Conservation (phyloP, 2,888 invertebrate genomes). For the Leptura quadrifasciata region DNA sequence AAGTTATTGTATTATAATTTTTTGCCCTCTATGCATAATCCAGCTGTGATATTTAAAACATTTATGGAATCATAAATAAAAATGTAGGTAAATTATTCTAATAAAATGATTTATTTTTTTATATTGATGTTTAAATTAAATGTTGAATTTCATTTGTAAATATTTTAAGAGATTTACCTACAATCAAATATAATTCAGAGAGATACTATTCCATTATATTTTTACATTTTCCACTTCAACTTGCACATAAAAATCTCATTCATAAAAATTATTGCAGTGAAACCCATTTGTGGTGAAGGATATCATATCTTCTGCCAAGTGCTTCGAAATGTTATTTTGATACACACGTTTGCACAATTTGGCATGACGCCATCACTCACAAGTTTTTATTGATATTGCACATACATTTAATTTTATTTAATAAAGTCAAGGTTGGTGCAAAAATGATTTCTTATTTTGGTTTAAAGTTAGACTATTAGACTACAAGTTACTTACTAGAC, state of each 20-base stretch:
- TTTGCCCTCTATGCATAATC: not conserved
- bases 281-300: not conserved
- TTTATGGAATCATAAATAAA: not conserved
- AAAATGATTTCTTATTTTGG: not conserved
- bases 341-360: constrained; percentile 5
- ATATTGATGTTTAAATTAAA: not conserved
- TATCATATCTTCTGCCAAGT: not conserved
- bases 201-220: not conserved
- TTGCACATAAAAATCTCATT: not conserved
- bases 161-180: not conserved
- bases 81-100: not conserved
- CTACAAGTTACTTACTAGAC: too few species aligned
- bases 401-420: not conserved
- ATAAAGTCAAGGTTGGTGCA: not conserved
- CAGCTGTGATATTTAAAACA: constrained; percentile 13
- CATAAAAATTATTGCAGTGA: not conserved
- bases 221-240: too few species aligned
- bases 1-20: not conserved
- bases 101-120: constrained; percentile 9
- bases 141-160: not conserved
- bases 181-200: not conserved
- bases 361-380: constrained; percentile 5
- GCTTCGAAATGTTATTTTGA: not conserved
- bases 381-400: constrained; percentile 8
- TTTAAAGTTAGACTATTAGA: not conserved